A percentile compares a stretch with the other conserved stretches of the same genome.
These are phyloP conservation scores for Ceuthmochares aereus DNA, from an alignment of 2,113 vertebrate genomes.

Conservation along the genomic window DNA sequence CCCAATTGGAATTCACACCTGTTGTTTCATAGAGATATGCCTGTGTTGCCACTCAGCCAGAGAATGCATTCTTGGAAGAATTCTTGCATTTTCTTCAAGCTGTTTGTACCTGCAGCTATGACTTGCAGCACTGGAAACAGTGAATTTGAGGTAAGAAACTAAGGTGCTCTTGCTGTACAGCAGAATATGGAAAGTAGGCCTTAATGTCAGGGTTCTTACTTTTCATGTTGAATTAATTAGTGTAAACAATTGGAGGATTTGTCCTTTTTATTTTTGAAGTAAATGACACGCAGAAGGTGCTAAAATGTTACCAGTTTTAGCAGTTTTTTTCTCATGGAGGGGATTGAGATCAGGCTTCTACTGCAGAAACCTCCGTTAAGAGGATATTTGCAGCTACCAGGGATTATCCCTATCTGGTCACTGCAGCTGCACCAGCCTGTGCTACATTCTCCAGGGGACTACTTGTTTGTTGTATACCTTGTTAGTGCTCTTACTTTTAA, in stretches of 20 bases:
- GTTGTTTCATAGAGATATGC: not conserved
- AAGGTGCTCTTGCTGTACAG: not conserved
- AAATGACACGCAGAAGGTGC: not conserved
- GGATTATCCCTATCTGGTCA: not conserved
- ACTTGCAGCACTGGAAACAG: not conserved
- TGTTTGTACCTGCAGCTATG: not conserved
- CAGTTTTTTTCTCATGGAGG: not conserved
- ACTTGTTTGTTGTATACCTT: not conserved
- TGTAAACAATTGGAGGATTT: not conserved
- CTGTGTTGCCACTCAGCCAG: not conserved
- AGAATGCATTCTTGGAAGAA: not conserved
- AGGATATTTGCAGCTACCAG: not conserved
- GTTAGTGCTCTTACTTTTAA: not conserved
- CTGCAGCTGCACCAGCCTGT: not conserved
- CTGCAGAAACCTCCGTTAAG: not conserved
- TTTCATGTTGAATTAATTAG: not conserved
- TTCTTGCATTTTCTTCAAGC: not conserved
- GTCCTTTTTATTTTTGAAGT: not conserved
- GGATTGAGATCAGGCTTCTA: conserved; percentile 1
- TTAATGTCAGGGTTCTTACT: not conserved
- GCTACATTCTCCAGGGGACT: not conserved
- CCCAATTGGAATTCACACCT: not conserved
- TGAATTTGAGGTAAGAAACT: not conserved
- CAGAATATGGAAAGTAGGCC: not conserved
- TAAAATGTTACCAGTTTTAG: not conserved